These are phyloP conservation scores for Choloepus didactylus DNA, from an alignment of 2,797 vertebrate genomes.

Conservation along the genomic window DNA sequence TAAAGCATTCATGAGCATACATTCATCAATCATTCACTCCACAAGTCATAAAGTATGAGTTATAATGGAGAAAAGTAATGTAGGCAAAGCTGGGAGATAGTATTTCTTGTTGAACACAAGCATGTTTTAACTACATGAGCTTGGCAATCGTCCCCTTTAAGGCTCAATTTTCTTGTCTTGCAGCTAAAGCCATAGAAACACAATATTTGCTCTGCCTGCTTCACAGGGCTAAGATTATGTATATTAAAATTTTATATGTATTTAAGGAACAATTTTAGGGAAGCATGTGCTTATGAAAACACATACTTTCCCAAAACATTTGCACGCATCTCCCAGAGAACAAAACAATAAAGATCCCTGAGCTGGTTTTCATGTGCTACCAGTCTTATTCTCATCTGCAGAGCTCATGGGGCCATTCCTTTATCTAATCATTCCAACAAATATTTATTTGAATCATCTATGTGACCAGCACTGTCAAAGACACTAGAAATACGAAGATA, in stretches of 20 bases:
- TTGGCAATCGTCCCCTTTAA: background rate
- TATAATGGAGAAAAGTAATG: accelerated
- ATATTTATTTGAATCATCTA: accelerated
- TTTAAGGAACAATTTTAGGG: background rate
- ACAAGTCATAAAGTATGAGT: accelerated
- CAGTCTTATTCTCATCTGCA: background rate
- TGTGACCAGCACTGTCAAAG: accelerated
- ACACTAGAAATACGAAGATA: background rate
- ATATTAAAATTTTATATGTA: background rate
- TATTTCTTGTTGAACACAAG: background rate
- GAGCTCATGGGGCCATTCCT: accelerated
- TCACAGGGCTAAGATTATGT: background rate
- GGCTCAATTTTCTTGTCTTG: background rate
- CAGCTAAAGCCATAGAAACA: background rate
- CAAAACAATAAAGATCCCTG: too few species aligned
- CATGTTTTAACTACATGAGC: accelerated
- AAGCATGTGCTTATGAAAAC: background rate
- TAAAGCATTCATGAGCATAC: accelerated
- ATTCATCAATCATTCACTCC: background rate
- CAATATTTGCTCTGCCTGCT: background rate
- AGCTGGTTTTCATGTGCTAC: accelerated
- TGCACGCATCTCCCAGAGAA: background rate
- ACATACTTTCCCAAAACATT: background rate
- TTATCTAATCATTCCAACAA: background rate
- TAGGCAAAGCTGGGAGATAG: accelerated